phyloP scores from a whole-genome alignment of 2,113 vertebrate species.

The Lagopus leucura region DNA sequence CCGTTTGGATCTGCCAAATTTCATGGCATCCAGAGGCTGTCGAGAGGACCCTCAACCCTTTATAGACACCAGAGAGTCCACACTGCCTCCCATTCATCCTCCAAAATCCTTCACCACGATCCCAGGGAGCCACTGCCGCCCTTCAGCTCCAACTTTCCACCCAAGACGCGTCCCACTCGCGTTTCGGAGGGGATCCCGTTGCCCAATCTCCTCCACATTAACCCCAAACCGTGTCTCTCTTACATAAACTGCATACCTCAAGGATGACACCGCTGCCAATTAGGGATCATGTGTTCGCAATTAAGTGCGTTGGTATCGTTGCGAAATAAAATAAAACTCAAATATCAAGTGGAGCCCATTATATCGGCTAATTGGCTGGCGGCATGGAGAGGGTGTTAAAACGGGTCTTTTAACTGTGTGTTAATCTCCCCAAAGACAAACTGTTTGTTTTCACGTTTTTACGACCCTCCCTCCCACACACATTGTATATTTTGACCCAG shows the following conservation, averaged over 20 bases:
- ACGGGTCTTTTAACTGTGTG: neutral
- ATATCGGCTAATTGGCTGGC: conserved; percentile 27
- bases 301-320: conserved; percentile 63
- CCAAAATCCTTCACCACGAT: rapidly evolving
- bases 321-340: neutral
- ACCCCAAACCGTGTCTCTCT: neutral
- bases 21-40: neutral
- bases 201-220: neutral
- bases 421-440: conserved; percentile 50
- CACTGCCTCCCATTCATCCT: rapidly evolving
- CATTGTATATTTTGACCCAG: conserved; percentile 15
- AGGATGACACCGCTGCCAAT: conserved; percentile 56
- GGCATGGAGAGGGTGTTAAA: neutral
- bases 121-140: no score
- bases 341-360: conserved; percentile 43
- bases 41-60: neutral
- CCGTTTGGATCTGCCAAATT: neutral
- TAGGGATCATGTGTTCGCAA: conserved; percentile 64
- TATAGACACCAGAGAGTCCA: neutral
- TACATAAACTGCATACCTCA: neutral
- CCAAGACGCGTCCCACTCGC: rapidly evolving
- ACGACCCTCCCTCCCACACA: neutral
- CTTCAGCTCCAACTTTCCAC: no score
- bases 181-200: neutral
- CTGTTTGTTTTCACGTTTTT: conserved; percentile 46